Conservation (phyloP, 2,797 vertebrate species). For the Garrulus glandarius region DNA sequence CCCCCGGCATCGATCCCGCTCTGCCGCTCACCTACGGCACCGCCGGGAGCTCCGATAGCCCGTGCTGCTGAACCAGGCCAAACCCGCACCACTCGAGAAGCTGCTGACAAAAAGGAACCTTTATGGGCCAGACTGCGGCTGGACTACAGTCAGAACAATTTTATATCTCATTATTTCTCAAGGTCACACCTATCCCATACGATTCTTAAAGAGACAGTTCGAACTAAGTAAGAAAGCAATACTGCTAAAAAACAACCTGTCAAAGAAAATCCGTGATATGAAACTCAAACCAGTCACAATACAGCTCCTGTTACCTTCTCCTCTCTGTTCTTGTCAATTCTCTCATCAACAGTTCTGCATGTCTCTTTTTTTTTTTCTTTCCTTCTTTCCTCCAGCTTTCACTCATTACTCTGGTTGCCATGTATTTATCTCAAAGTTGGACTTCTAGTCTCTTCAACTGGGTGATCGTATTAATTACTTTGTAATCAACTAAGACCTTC, state of each 20-base stretch:
- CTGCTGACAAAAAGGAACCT: slow-evolving; percentile 51
- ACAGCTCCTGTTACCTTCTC: not conserved
- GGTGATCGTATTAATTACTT: not conserved
- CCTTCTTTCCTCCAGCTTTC: not conserved
- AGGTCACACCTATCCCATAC: slow-evolving; percentile 20
- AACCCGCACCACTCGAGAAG: slow-evolving; percentile 51
- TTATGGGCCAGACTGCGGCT: not conserved
- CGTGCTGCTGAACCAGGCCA: slow-evolving; percentile 33
- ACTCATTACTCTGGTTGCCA: not conserved
- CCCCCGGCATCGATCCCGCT: not conserved
- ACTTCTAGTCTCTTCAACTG: not conserved
- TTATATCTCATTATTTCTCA: slow-evolving; percentile 48
- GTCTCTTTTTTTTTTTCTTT: not conserved
- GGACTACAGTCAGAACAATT: not conserved
- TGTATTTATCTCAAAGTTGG: not conserved
- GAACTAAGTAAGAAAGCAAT: not conserved
- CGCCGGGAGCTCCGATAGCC: not conserved
- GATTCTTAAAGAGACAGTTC: not conserved
- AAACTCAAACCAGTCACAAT: not conserved
- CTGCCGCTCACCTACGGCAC: not conserved
- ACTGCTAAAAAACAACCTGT: not conserved
- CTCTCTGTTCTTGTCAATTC: not conserved
- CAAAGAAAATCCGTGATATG: not conserved
- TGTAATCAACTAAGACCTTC: not conserved
- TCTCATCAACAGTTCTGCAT: not conserved